A percentile compares a stretch with the other conserved stretches of the same genome.
These are phyloP conservation scores for Chlamydotis undulata DNA, from an alignment of 2,113 vertebrate genomes.

Conservation along the genomic window DNA sequence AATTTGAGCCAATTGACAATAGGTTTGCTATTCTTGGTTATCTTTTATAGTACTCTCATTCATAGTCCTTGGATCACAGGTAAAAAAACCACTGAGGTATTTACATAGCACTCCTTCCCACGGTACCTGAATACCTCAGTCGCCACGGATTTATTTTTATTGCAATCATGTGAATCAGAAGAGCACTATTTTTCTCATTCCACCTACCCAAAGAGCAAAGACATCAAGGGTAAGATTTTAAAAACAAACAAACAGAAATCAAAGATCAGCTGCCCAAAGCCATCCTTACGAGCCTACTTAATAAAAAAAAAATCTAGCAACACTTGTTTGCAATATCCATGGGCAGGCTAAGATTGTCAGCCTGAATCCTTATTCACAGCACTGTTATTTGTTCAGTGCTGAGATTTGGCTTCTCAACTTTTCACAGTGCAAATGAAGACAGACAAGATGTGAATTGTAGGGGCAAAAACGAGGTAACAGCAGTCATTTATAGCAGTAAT, in stretches of 20 bases:
- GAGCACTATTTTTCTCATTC: neutral
- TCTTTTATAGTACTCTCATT: neutral
- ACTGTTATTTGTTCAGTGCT: neutral
- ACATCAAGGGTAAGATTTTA: neutral
- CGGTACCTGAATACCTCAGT: rapidly evolving
- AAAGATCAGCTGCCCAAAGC: neutral
- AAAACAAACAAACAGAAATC: neutral
- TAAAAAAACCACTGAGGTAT: neutral
- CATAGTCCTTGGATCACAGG: neutral
- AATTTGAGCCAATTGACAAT: neutral
- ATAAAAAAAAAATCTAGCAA: neutral
- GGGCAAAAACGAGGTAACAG: neutral
- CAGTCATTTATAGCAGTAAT: neutral
- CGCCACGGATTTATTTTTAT: neutral
- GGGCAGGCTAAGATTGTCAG: neutral
- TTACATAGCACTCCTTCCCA: neutral
- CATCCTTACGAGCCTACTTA: neutral
- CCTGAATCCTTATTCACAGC: neutral
- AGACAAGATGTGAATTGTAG: neutral
- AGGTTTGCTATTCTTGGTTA: neutral
- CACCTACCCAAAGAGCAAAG: neutral
- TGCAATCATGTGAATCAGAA: neutral
- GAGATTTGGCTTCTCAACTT: neutral
- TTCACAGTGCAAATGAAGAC: neutral
- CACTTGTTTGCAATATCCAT: neutral